Evolutionary conservation across 2,797 vertebrate species (phyloP), one percentile per base, ranked within the genome.

Genomic region (Acrossocheilus fasciatus): DNA sequence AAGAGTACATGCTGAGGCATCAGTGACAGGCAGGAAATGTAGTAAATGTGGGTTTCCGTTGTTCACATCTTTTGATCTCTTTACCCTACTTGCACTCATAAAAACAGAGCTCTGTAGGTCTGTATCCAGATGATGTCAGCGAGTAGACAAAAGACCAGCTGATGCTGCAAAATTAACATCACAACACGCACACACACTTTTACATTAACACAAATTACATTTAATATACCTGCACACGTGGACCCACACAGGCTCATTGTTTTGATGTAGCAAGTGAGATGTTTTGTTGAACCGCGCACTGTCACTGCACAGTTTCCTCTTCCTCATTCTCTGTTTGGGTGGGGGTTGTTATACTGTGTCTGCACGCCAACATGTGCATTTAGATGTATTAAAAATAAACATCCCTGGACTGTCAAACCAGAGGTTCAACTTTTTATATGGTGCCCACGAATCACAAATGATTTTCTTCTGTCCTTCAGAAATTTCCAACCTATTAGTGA

Each of bases 401-500:
- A 18, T 45, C 41, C n/a, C 26, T 73, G 7, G 9, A 57, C 59
- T 30, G 17, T 41, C 36, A 70, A 50, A 83, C 26, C 15, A 45
- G 64, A 74, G 20, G 20, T n/a, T 7, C 1, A 62, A n/a, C 54
- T 80, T 23, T 47, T 39, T 30, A 5, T 68, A 12, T 59, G 18
- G 41, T 39, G 8, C 2, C 17, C 20, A 57, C 1, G n/a, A 76
- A 52, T 76, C 77, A 57, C 15, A 69, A 45, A 17, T 47, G 0
- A 4, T 82, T 70, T 6, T 59, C 18, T 82, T 68, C 17, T 86
- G 2, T 87, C 17, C 92, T 93, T 36, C 94, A 99, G 98, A 99
- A 94, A 95, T 98, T 86, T 99, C 98, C 52, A 99, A 99, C 91
- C 92, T 99, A 85, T 94, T 99, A 57, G 97, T 99, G 91, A 97